Base-by-base conservation (phyloP, 2,113 vertebrate species). In the Nesospiza acunhae region DNA sequence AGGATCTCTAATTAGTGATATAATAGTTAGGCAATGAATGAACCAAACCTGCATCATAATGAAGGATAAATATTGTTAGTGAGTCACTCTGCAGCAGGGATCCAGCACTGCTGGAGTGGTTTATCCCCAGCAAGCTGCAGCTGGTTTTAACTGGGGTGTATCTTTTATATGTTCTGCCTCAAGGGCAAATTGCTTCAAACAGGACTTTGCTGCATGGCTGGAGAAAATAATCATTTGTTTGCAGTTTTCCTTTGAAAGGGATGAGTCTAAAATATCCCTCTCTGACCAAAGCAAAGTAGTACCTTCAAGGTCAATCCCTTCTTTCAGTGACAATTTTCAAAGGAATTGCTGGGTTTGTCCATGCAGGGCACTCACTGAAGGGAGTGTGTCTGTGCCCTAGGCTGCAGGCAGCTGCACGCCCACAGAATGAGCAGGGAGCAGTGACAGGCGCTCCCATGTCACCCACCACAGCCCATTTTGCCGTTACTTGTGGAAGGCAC, bases 101-200 rank as follows among this genome's bases (percentile, higher is more conserved):
- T 86, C 60, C 82, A 87, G 47, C 0, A 0, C 50, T 84, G 35
- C 50, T 66, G 52, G 35, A 89, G 46, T 81, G 79, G 37, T 91
- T 92, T 93, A 68, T 50, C n/a, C n/a, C 26, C 52, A 72, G 89
- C 96, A 97, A 96, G 95, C 91, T 78, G 66, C 74, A 92, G 90
- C 95, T 95, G 87, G 94, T 94, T 81, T 22, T 82, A 86, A 68
- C 46, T 64, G 63, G 93, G 81, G 66, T 92, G 85, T 89, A 83
- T 92, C 83, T 94, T 94, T 91, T 50, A 35, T 84, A 47, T 27
- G 55, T 85, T 96, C 44, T 95, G 92, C 92, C 94, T 89, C 2
- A 1, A 13, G 73, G 92, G 64, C 20, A 87, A 82, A 94, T 67
- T 46, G 74, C 84, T 96, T 85, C 74, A 91, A 90, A 96, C 15